Percentiles rank a stretch among this genome's conserved stretches.
Conservation (phyloP, 2,797 vertebrate species). For the Enteromius radiatus region DNA sequence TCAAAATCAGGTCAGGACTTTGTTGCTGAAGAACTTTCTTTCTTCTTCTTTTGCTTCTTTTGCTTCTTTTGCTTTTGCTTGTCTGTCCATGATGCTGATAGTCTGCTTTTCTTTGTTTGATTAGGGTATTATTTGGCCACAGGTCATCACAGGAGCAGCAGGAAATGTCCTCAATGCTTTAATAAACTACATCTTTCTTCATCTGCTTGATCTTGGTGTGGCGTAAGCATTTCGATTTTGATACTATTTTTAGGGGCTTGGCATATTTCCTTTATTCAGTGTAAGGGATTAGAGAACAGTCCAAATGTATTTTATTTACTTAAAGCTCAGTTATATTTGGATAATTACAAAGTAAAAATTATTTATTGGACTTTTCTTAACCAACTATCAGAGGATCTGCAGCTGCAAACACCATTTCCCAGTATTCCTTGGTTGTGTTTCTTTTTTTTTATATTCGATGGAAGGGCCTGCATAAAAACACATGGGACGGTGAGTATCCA, state of each 20-base stretch:
- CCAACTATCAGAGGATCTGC: conserved; percentile 84
- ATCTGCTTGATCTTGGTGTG: conserved; percentile 82
- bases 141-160: conserved; percentile 81
- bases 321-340: neutral
- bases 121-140: conserved; percentile 87
- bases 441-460: conserved; percentile 81
- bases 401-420: conserved; percentile 85
- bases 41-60: too few relatives aligned
- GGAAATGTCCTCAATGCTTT: conserved; percentile 85
- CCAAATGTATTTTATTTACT: too few relatives aligned
- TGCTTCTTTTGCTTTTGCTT: neutral
- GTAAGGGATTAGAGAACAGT: neutral
- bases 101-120: conserved; percentile 50
- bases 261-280: neutral
- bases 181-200: conserved; percentile 87
- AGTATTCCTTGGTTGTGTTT: conserved; percentile 81
- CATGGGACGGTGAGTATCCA: conserved; percentile 84
- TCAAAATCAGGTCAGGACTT: conserved; percentile 75
- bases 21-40: neutral
- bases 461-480: conserved; percentile 84
- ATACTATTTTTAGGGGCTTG: neutral
- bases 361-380: neutral
- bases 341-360: neutral
- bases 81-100: neutral
- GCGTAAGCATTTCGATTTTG: conserved; percentile 76